These are phyloP conservation scores for Eulemur rufifrons DNA, from an alignment of 2,113 vertebrate genomes.

Conservation along the genomic window DNA sequence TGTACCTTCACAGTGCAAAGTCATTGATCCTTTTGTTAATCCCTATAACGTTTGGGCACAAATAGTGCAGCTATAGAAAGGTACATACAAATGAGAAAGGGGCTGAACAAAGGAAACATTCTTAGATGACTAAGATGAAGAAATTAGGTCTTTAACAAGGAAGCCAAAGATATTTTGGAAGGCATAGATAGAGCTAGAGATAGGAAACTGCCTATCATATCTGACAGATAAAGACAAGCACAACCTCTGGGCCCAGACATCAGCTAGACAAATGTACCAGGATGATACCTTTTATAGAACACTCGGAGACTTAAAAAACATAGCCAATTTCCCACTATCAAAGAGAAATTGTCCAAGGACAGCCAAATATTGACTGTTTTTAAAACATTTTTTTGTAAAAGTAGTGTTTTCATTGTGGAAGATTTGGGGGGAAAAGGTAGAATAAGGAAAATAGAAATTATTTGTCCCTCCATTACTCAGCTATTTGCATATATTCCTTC, in stretches of 20 bases:
- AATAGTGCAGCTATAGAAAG: not conserved
- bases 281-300: not conserved
- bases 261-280: not conserved
- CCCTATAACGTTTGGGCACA: not conserved
- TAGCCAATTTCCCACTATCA: not conserved
- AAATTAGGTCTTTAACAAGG: not conserved
- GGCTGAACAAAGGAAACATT: not conserved
- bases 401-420: not conserved
- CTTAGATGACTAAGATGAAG: not conserved
- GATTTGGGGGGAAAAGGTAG: not conserved
- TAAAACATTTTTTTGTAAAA: not conserved
- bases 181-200: not conserved
- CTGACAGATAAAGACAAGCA: not conserved
- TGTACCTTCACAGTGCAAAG: not conserved
- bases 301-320: not conserved
- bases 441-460: slow-evolving; percentile 18
- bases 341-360: not conserved
- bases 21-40: not conserved
- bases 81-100: not conserved
- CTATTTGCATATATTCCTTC: not conserved
- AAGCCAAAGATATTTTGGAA: not conserved
- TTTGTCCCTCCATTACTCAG: not conserved
- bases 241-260: not conserved
- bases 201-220: not conserved
- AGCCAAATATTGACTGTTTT: not conserved